Evolutionary conservation across 1,140 invertebrate genomes (phyloP).

Genomic region (Brachionus koreanus): DNA sequence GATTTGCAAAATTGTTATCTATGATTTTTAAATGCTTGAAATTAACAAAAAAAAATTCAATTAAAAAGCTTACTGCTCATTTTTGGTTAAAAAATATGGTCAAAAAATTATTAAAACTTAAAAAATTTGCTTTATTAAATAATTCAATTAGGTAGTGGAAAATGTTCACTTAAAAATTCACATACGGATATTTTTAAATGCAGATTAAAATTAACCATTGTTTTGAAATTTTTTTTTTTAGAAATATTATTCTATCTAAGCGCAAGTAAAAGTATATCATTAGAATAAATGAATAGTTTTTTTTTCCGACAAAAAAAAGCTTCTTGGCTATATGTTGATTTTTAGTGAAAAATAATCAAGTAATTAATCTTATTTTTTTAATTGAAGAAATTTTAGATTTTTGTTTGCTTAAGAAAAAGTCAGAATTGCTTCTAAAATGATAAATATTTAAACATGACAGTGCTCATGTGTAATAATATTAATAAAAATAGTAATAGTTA

Average conservation of each 20-base stretch:
- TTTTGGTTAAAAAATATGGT: not conserved
- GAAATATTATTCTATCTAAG: not conserved
- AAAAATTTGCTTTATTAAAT: too few relatives aligned
- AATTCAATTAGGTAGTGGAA: too few relatives aligned
- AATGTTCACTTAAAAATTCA: not conserved
- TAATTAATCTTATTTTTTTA: too few relatives aligned
- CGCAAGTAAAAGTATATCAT: too few relatives aligned
- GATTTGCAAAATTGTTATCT: constrained; percentile 34
- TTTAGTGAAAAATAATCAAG: too few relatives aligned
- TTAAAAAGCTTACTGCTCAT: not conserved
- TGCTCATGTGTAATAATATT: too few relatives aligned
- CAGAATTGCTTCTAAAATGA: too few relatives aligned
- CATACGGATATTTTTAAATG: not conserved
- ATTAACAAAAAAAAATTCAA: not conserved
- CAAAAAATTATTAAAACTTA: not conserved
- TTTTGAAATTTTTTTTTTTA: not conserved
- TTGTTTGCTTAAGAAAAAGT: too few relatives aligned
- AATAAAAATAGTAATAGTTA: too few relatives aligned
- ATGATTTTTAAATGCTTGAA: not conserved
- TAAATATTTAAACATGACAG: too few relatives aligned
- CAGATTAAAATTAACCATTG: not conserved
- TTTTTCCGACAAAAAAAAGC: not conserved
- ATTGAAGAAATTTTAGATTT: too few relatives aligned
- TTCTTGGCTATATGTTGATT: too few relatives aligned
- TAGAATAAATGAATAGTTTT: not conserved